Evolutionary conservation across 2,888 invertebrate species (phyloP).

Genomic region (Tuta absoluta): DNA sequence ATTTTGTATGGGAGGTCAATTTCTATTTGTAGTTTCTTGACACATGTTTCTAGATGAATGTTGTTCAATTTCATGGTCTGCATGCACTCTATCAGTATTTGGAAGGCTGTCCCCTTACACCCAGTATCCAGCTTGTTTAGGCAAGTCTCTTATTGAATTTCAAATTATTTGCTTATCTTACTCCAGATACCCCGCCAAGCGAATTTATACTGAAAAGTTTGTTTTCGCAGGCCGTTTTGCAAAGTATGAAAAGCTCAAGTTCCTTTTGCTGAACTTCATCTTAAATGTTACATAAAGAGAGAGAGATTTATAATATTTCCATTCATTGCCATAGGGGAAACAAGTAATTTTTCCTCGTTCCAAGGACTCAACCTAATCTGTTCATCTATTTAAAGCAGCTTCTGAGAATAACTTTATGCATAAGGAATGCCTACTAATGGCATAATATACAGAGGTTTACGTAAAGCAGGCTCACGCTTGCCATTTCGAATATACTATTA

Average conservation of each 20-base stretch:
- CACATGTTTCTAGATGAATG: too few species aligned
- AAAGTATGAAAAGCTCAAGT: not conserved
- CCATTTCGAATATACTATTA: too few species aligned
- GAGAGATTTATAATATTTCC: too few species aligned
- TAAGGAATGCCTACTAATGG: not conserved
- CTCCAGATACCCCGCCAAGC: not conserved
- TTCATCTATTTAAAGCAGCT: not conserved
- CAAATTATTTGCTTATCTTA: not conserved
- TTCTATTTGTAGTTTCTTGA: too few species aligned
- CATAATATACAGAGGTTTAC: too few species aligned
- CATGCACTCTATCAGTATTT: too few species aligned
- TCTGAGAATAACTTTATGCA: not conserved
- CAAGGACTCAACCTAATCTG: not conserved
- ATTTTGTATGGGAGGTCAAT: too few species aligned
- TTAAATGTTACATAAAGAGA: too few species aligned
- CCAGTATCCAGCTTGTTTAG: not conserved
- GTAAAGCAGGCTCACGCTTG: too few species aligned
- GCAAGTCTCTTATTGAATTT: not conserved
- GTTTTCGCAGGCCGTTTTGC: not conserved
- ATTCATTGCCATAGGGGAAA: too few species aligned
- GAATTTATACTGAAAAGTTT: not conserved
- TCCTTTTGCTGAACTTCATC: not conserved
- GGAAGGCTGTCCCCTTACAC: too few species aligned
- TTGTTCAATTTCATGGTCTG: too few species aligned
- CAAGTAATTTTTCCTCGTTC: not conserved